Base-by-base conservation (phyloP, 2,113 vertebrate genomes). In the Crotalus tigris region DNA sequence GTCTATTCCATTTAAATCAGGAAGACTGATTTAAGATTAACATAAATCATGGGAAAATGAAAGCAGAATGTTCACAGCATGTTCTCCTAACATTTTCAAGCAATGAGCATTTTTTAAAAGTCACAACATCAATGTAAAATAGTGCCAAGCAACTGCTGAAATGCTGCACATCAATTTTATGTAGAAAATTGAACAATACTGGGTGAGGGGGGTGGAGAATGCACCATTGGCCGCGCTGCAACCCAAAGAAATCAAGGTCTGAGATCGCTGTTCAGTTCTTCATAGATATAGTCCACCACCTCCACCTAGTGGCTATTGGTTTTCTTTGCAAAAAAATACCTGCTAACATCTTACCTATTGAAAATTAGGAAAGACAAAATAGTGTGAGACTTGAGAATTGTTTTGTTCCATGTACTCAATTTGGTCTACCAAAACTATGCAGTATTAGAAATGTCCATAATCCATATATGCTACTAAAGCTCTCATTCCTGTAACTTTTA, bases 241-340 rank as follows among this genome's bases (percentile, higher is more conserved):
- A 13, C 94, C 95, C 95, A 96, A 96, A 94, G 96, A 96, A 96
- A 97, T 95, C 96, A 97, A 97, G 95, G 94, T 93, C 85, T 92
- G 33, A 33, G 7, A 33, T 93, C 89, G 49, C 92, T 64, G 93
- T 61, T 0, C 90, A 91, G 87, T 64, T 89, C 55, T 53, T 90
- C 87, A 24, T 93, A 92, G 96, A 90, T 94, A 89, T 96, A 96
- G 96, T 96, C 95, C 94, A 92, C 96, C 94, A 96, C 95, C 94
- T 94, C 98, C 98, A 98, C 97, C 98, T 98, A 96, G 96, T 96
- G 98, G 96, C 21, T 81, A 54, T n/a, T 69, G 6, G 85, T 64
- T 92, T 53, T 93, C 92, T 90, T 90, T 87, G 26, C 29, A 90
- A 44, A 39, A 49, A 3, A 61, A 53, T 88, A 12, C 39, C 51